phyloP scores from a whole-genome alignment of 2,888 invertebrate species.

The Dolomedes plantarius region DNA sequence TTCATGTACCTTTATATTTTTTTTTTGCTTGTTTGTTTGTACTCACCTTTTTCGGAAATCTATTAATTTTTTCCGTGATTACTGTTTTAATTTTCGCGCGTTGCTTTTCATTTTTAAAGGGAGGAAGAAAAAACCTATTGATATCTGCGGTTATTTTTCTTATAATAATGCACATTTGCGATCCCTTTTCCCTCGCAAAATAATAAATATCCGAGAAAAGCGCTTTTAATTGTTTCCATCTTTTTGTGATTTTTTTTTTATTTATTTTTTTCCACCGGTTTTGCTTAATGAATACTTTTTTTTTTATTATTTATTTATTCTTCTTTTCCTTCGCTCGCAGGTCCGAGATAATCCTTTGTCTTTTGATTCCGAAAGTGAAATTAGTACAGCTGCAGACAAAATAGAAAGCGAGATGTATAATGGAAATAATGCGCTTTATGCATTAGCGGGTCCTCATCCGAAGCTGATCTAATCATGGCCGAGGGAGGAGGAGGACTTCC shows the following conservation, averaged over 20 bases:
- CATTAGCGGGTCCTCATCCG: constrained; percentile 38
- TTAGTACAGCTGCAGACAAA: constrained; percentile 55
- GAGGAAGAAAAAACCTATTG: neutral
- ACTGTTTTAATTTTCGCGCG: neutral
- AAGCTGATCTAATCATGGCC: constrained; percentile 52
- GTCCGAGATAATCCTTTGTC: constrained; percentile 58
- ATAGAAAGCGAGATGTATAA: constrained; percentile 29
- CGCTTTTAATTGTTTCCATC: constrained; percentile 1
- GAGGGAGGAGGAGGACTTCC: constrained; percentile 5
- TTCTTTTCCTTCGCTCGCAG: constrained; percentile 13
- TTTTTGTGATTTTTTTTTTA: neutral
- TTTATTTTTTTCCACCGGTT: neutral
- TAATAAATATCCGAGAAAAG: neutral
- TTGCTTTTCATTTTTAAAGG: neutral
- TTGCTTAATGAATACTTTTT: too few species aligned
- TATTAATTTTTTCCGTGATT: neutral
- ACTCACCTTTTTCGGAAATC: neutral
- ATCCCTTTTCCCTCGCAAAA: neutral
- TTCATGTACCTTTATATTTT: neutral
- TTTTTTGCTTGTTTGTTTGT: too few species aligned
- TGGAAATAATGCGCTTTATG: constrained; percentile 55
- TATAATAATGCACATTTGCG: constrained; percentile 29
- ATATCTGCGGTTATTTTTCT: constrained; percentile 30
- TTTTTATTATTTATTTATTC: constrained; percentile 35
- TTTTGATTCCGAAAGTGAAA: constrained; percentile 38